Base-by-base conservation (phyloP, 2,797 vertebrate genomes). In the Caiman crocodilus region DNA sequence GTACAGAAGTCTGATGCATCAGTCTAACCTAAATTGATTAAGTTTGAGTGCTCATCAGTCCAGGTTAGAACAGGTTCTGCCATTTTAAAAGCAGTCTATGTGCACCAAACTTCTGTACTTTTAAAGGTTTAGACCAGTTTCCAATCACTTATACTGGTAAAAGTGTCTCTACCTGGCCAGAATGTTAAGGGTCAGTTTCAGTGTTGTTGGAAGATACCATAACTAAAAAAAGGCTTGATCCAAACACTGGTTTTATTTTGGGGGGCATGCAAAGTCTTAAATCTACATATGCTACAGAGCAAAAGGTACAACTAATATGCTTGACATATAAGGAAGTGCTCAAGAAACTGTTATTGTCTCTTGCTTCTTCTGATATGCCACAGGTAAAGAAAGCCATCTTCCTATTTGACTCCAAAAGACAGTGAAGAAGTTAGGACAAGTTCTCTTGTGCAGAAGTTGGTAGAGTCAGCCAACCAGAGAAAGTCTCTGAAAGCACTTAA, bases 131-230 rank as follows among this genome's bases (percentile, higher is more conserved):
- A 50, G 42, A 7, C 42, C 42, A 50, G 42, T 50, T 50, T 50
- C 42, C 42, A 50, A 50, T 50, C 42, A 50, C 42, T 50, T 50
- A 50, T 50, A 50, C 10, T 50, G 9, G 42, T 50, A 50, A 96
- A 95, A 94, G 42, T 95, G 90, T 50, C 42, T 50, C 42, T 50
- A 50, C 42, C 42, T 50, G 42, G 42, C 42, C 61, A 96, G 94
- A 97, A 97, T 96, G 92, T 82, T 95, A 94, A 96, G 94, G 90
- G 94, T 96, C 94, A 96, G 96, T 97, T 97, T 97, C 92, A 91
- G 94, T 94, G 86, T 97, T 97, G 94, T 97, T 95, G 97, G 96
- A 97, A 97, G 97, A 97, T 96, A 93, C 93, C 88, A 89, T 95
- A 35, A 91, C 91, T 96, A 95, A 94, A 95, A 92, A 94, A 76